Evolutionary conservation across 2,113 vertebrate genomes (phyloP).

Genomic region (Alosa alosa): DNA sequence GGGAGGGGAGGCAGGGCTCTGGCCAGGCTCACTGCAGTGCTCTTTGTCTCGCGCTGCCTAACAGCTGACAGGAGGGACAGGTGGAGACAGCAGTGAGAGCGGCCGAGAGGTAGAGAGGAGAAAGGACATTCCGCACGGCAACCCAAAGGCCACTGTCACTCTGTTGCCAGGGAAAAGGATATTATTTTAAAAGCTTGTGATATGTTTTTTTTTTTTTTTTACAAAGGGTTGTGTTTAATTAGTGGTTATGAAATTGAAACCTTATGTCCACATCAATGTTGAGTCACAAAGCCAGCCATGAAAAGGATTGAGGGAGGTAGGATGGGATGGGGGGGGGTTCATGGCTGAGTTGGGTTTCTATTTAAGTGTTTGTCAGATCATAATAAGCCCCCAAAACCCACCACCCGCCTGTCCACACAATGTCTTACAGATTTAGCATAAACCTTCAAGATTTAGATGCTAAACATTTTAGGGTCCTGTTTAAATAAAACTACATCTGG

Average conservation of each 20-base stretch:
- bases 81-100: not conserved
- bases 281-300: not conserved
- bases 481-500: not conserved
- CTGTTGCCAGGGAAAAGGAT: not conserved
- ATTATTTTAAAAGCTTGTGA: not conserved
- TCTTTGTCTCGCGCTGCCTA: conserved; percentile 14
- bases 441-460: not conserved
- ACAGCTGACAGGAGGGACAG: conserved; percentile 6
- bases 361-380: not conserved
- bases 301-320: not conserved
- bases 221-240: not conserved
- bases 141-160: not conserved
- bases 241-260: not conserved
- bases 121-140: not conserved
- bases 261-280: not conserved
- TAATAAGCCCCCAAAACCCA: not conserved
- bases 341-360: not conserved
- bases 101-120: not conserved
- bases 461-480: not conserved
- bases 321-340: not conserved
- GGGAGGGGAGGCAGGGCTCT: not conserved
- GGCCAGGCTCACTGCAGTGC: conserved; percentile 16
- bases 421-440: not conserved
- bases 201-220: not conserved
- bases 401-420: not conserved